Base-by-base conservation (phyloP, 2,797 vertebrate species). In the Zalophus californianus region DNA sequence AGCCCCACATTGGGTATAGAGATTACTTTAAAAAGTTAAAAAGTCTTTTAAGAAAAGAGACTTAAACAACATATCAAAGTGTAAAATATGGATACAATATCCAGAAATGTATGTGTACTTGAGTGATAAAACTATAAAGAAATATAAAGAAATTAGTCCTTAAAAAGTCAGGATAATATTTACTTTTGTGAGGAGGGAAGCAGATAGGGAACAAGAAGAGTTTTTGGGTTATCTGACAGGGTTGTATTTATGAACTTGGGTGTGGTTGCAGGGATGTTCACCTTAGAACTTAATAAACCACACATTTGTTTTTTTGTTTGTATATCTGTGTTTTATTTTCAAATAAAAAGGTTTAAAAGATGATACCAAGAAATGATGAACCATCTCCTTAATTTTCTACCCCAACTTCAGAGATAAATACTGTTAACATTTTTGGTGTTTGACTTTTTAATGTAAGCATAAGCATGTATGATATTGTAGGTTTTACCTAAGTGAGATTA, bases 301-400 rank as follows among this genome's bases (percentile, higher is more conserved):
- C 23, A 56, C 10, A 35, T 62, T 62, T 86, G 21, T 44, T 52
- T 52, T 62, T 64, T 56, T 64, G 44, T 44, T 75, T 86, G 3
- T 89, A 15, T 44, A 35, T 90, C 48, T 73, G 25, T 96, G 50
- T 80, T 92, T 77, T 38, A 58, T 90, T 93, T 90, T 90, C 29
- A 90, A 84, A 70, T 78, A 29, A 73, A 83, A 94, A 78, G 5
- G 2, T 91, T 93, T 83, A 6, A 27, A 56, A 89, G 58, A 92
- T n/a, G 5, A 82, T 82, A 73, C 29, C 52, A 32, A 68, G 38
- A 62, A 78, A 87, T 78, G 62, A 14, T 38, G 77, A 90, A 5
- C 4, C 3, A 5, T 50, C 4, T 13, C 18, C n/a, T 87, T 72
- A 56, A 35, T 93, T 91, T 48, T 73, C n/a, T 78, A 32, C 3